phyloP scores from a whole-genome alignment of 1,140 invertebrate genomes.

The Lepidurus packardi region DNA sequence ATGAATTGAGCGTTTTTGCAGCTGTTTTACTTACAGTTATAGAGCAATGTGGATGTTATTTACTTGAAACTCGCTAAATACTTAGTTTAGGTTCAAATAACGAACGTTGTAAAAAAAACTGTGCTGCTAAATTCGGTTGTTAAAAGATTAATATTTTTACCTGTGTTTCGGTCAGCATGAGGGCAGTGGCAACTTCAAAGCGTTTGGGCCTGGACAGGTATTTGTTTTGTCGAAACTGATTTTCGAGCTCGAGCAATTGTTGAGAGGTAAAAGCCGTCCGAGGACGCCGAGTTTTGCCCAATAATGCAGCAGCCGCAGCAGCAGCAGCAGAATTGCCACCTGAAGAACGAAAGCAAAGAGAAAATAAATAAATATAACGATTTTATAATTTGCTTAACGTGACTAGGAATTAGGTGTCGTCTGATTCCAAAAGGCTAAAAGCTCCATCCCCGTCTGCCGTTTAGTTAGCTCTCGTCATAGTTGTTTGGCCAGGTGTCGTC shows the following conservation, averaged over 20 bases:
- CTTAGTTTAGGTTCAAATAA: no score
- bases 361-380: neutral
- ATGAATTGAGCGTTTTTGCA: no score
- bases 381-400: slow-evolving; percentile 13
- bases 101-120: no score
- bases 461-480: slow-evolving; percentile 19
- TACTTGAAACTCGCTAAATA: no score
- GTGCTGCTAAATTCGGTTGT: neutral
- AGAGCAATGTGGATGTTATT: no score
- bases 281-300: slow-evolving; percentile 91
- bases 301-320: slow-evolving; percentile 54
- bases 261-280: slow-evolving; percentile 97
- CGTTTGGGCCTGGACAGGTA: slow-evolving; percentile 96
- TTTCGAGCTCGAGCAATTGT: slow-evolving; percentile 93
- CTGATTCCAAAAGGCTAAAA: neutral
- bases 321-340: slow-evolving; percentile 35
- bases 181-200: slow-evolving; percentile 95
- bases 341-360: slow-evolving; percentile 14
- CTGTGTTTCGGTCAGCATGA: slow-evolving; percentile 98
- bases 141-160: slow-evolving; percentile 47
- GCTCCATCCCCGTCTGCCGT: neutral
- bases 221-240: slow-evolving; percentile 98
- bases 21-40: no score
- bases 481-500: slow-evolving; percentile 3
- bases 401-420: neutral